phyloP scores from a whole-genome alignment of 2,888 invertebrate genomes.

The Nymphalis c-album region DNA sequence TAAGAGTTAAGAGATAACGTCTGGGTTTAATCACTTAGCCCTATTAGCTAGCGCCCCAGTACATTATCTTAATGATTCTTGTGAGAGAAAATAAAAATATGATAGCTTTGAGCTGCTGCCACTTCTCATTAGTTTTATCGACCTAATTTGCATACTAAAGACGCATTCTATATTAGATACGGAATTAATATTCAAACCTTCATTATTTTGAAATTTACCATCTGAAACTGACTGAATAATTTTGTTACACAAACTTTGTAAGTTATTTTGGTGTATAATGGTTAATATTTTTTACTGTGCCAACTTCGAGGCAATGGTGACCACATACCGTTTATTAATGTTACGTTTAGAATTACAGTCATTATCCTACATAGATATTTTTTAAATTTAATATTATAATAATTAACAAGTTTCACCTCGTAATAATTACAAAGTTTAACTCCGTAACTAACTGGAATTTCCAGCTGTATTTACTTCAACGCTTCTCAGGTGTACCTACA shows the following conservation, averaged over 20 bases:
- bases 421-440: too few species aligned
- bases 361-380: too few species aligned
- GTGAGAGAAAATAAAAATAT: conserved; percentile 43
- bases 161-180: not conserved
- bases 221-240: not conserved
- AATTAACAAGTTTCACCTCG: too few species aligned
- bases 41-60: conserved; percentile 34
- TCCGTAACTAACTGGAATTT: too few species aligned
- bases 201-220: not conserved
- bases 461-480: too few species aligned
- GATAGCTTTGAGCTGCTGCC: conserved; percentile 30
- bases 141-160: conserved; percentile 22
- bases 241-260: not conserved
- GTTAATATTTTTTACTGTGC: too few species aligned
- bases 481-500: not conserved
- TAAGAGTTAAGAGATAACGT: conserved; percentile 20
- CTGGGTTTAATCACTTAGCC: conserved; percentile 32
- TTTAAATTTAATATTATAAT: too few species aligned
- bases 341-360: too few species aligned
- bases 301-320: too few species aligned
- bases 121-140: conserved; percentile 32
- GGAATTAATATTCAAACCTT: not conserved
- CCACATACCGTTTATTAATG: too few species aligned
- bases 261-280: too few species aligned
- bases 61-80: conserved; percentile 40